Evolutionary conservation across 2,888 invertebrate species (phyloP).

Genomic region (Brachylomia viminalis): DNA sequence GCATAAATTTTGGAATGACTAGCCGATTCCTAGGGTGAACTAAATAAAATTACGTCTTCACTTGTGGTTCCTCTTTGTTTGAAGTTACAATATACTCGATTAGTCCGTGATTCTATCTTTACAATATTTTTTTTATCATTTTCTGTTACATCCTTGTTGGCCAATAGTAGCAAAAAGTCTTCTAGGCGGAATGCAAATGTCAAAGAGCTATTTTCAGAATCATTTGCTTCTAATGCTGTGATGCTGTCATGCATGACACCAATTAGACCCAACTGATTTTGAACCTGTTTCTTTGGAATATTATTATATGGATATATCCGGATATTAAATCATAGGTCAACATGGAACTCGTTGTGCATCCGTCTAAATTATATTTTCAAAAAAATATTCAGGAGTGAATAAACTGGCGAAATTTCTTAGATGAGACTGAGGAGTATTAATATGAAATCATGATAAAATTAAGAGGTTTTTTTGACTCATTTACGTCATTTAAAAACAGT

Average conservation of each 20-base stretch:
- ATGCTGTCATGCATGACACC: constrained; percentile 27
- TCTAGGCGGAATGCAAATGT: constrained; percentile 40
- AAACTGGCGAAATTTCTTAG: neutral
- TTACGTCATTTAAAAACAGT: neutral
- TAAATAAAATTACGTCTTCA: neutral
- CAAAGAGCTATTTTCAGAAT: constrained; percentile 47
- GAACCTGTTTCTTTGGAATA: constrained; percentile 36
- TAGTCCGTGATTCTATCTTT: neutral
- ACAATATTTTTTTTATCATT: neutral
- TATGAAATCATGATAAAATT: neutral
- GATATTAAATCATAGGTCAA: constrained; percentile 7
- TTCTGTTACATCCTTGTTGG: constrained; percentile 25
- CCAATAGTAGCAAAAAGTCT: constrained; percentile 22
- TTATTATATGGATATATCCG: constrained; percentile 1
- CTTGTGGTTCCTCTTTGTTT: neutral
- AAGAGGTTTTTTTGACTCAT: neutral
- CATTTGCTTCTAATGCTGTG: constrained; percentile 10
- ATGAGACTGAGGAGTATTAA: neutral
- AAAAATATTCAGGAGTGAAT: neutral
- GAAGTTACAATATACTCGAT: too few relatives aligned
- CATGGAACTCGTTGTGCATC: neutral
- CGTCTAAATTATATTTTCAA: neutral
- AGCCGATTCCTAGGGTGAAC: neutral
- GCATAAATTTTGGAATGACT: neutral
- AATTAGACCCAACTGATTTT: constrained; percentile 16